phyloP scores from a whole-genome alignment of 2,888 invertebrate genomes.

The Drosophila incognita region DNA sequence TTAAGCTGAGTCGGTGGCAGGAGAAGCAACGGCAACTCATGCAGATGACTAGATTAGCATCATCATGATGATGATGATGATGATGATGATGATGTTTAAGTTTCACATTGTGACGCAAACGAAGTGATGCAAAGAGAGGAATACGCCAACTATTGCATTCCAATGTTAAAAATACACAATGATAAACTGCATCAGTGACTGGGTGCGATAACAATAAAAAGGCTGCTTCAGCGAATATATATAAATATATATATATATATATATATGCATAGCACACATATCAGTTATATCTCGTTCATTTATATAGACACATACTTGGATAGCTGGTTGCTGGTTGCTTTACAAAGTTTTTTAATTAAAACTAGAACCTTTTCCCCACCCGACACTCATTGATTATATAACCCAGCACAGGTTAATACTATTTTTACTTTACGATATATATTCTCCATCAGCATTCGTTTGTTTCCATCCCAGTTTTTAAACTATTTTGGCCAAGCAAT shows the following conservation, averaged over 20 bases:
- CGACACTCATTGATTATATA: neutral
- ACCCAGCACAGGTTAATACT: fast-evolving
- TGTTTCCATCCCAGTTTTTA: neutral
- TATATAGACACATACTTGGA: neutral
- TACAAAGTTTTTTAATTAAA: constrained; percentile 56
- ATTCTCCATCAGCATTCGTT: neutral
- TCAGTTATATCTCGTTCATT: neutral
- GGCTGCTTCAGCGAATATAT: neutral
- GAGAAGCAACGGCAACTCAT: neutral
- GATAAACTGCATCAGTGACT: constrained; percentile 17
- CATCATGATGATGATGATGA: neutral
- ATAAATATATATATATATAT: neutral
- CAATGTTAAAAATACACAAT: constrained; percentile 26
- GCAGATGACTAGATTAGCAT: neutral
- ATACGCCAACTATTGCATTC: constrained; percentile 15
- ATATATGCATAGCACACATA: neutral
- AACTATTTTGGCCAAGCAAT: neutral
- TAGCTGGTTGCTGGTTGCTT: constrained; percentile 12
- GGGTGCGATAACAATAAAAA: constrained; percentile 19
- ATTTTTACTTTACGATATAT: neutral
- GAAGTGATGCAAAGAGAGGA: neutral
- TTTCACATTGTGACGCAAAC: neutral
- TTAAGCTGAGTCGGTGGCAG: constrained; percentile 8
- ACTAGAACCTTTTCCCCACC: constrained; percentile 1
- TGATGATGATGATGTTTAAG: neutral